Evolutionary conservation across 2,888 invertebrate genomes (phyloP), one percentile per base, ranked within the genome.

Genomic region (Lordiphosa andalusiaca): DNA sequence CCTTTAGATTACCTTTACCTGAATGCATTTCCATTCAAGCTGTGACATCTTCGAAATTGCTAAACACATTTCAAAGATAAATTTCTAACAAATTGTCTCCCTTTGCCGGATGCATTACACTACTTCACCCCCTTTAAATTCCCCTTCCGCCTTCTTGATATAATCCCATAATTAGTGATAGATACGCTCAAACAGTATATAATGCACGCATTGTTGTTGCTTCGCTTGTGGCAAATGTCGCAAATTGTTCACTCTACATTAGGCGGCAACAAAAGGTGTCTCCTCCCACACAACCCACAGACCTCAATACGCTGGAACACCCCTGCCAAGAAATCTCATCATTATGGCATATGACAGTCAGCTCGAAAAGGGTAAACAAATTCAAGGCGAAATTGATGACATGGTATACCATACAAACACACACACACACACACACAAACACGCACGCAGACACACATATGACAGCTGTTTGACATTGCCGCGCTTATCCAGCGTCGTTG

Each of bases 351-450:
- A 57, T 73, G 83, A 77, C 67, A 67, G 64, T 36, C 54, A 46
- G 49, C 58, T 60, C 58, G 76, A 60, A 76, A 66, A 73, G 81
- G 77, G 81, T 80, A 76, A 77, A 80, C 76, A 77, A 80, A 76
- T 77, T 77, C 81, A 73, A 81, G 76, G 73, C 77, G 53, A 77
- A 77, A 80, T 77, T 77, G 81, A 77, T 77, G 80, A 77, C 81
- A 76, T 69, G 49, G 62, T 64, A 65, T 33, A 47, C 62, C 58
- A 49, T 12, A 49, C 61, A 59, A 52, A 46, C 48, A 46, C 52
- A 48, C 25, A 59, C 37, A 42, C 19, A 42, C 19, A 19, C 49
- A 47, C 47, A 46, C 53, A 54, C 47, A 49, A 44, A 44, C 48
- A 54, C 48, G 30, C 37, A 48, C 37, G 36, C 42, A 39, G 6